Evolutionary conservation across 2,113 vertebrate genomes (phyloP), one percentile per base, ranked within the genome.

Genomic region (Excalfactoria chinensis): DNA sequence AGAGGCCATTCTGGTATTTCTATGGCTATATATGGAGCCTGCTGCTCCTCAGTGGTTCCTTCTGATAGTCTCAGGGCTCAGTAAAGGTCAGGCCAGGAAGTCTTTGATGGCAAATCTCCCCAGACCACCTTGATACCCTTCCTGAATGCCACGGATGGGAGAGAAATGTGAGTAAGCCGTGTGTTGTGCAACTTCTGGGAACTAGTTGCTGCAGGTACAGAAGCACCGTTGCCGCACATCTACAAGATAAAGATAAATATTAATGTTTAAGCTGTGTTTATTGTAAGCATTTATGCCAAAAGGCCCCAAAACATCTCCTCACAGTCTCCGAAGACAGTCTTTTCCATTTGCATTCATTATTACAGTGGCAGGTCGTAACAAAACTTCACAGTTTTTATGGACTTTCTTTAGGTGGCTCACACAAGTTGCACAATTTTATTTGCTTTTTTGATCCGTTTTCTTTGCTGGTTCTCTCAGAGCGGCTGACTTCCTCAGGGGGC

Each of bases 101-200:
- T 85, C 92, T 93, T 96, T 93, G 91, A 93, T 85, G 76, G 49
- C 81, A 84, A 92, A 93, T 95, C 91, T 92, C 58, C 25, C 8
- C 64, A 67, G 84, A 72, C 91, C 86, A 95, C 84, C 86, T 90
- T 93, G 86, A 68, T 96, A 89, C 46, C 53, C 64, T 96, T 96
- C 95, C 93, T 91, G 91, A 87, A 37, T 17, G 34, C 77, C 66
- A 13, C 49, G 11, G 79, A 67, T 67, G 56, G 68, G 60, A 66
- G 22, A 89, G 63, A 72, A 94, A 89, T 67, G 60, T 12, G n/a
- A 55, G 15, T 37, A 30, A 72, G 11, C 9, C 21, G 90, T 90
- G 67, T 86, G 49, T 35, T 69, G 62, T 75, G 67, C 43, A 88
- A 62, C 43, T 86, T 59, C 35, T 0, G 0, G 78, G 41, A 80